These are phyloP conservation scores for Equus quagga DNA, from an alignment of 2,113 vertebrate genomes.

Conservation along the genomic window DNA sequence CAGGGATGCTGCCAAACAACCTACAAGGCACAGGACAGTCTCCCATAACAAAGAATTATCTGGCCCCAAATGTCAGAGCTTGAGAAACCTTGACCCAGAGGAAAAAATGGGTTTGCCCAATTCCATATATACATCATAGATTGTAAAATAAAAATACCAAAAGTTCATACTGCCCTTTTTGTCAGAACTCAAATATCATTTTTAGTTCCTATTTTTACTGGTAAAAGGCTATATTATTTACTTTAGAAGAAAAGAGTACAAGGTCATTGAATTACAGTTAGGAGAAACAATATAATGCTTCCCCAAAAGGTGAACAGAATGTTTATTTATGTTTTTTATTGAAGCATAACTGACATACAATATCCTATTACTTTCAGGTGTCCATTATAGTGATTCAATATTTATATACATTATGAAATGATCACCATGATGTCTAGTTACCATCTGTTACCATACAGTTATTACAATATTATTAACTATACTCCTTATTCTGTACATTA, in stretches of 20 bases:
- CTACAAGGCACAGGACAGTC: background rate
- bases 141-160: background rate
- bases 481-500: too few relatives aligned
- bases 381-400: too few relatives aligned
- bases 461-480: too few relatives aligned
- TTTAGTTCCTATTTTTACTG: constrained; percentile 13
- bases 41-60: background rate
- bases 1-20: background rate
- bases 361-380: too few relatives aligned
- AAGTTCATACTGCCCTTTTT: background rate
- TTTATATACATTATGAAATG: too few relatives aligned
- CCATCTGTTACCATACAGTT: too few relatives aligned
- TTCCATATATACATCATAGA: background rate
- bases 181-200: constrained; percentile 24
- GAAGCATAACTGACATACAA: too few relatives aligned
- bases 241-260: background rate
- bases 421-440: too few relatives aligned
- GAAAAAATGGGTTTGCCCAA: background rate
- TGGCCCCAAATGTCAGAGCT: background rate
- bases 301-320: background rate
- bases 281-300: background rate
- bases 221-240: background rate
- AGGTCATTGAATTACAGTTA: background rate
- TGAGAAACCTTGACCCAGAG: background rate
- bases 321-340: too few relatives aligned